These are phyloP conservation scores for Phrixothrix hirtus DNA, from an alignment of 2,888 invertebrate species.

Conservation along the genomic window DNA sequence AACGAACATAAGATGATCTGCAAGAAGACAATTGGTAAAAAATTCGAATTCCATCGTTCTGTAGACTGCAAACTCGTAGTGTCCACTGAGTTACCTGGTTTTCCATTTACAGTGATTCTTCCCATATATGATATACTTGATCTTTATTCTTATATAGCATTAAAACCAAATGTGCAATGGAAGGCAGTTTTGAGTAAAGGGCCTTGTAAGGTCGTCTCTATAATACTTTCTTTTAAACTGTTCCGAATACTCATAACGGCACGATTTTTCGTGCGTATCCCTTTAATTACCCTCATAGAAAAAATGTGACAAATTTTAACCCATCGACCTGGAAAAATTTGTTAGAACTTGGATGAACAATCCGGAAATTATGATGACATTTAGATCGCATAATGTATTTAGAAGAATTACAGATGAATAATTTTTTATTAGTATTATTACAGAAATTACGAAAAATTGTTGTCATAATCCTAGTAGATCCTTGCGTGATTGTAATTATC, in stretches of 20 bases:
- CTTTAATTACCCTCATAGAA: conserved; percentile 1
- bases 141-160: conserved; percentile 58
- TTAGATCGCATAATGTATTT: conserved; percentile 5
- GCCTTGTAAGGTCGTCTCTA: conserved; percentile 56
- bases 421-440: neutral
- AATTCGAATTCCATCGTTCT: conserved; percentile 43
- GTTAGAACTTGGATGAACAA: conserved; percentile 11
- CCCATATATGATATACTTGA: conserved; percentile 59
- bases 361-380: conserved; percentile 6
- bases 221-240: conserved; percentile 46
- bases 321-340: conserved; percentile 5
- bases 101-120: conserved; percentile 59
- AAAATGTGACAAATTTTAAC: conserved; percentile 4
- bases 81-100: conserved; percentile 55
- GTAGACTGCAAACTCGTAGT: conserved; percentile 44
- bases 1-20: conserved; percentile 20
- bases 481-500: conserved; percentile 18
- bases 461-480: conserved; percentile 28
- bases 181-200: conserved; percentile 52
- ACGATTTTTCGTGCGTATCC: conserved; percentile 4
- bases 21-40: conserved; percentile 33
- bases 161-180: conserved; percentile 52
- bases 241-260: conserved; percentile 32
- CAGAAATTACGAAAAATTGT: too few species aligned
- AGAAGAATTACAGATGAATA: conserved; percentile 2